These are phyloP conservation scores for Morelia viridis DNA, from an alignment of 2,797 vertebrate genomes.

Conservation along the genomic window DNA sequence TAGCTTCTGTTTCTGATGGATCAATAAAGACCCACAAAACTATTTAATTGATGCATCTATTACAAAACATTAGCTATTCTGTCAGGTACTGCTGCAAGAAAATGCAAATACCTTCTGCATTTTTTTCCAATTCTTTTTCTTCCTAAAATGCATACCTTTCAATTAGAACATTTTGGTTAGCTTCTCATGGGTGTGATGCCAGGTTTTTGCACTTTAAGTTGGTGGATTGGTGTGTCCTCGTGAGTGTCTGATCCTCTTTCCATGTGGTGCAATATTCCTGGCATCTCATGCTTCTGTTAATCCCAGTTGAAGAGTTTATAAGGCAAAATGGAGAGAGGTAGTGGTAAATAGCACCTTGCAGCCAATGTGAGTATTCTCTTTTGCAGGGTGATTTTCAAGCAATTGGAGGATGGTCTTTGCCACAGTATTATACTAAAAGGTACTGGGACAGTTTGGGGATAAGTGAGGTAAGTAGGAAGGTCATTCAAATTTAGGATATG, in stretches of 20 bases:
- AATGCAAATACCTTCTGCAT: neutral
- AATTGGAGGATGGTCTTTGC: neutral
- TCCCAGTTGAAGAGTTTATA: neutral
- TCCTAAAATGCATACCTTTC: neutral
- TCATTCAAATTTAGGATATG: neutral
- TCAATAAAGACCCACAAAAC: neutral
- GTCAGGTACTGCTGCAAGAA: neutral
- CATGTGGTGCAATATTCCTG: neutral
- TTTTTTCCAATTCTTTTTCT: neutral
- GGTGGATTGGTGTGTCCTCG: neutral
- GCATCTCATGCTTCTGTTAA: neutral
- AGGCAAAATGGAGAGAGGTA: neutral
- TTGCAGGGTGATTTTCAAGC: neutral
- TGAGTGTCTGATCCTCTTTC: neutral
- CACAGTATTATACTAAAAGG: neutral
- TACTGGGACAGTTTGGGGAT: too few relatives aligned
- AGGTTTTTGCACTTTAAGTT: neutral
- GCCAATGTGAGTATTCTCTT: neutral
- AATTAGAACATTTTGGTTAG: neutral
- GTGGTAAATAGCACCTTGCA: neutral
- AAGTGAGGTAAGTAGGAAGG: too few relatives aligned
- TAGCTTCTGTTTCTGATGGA: neutral
- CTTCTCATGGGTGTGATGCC: neutral
- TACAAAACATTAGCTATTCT: neutral
- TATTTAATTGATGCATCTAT: neutral